phyloP scores from a whole-genome alignment of 2,797 vertebrate species.

The Gallinago solitaria region DNA sequence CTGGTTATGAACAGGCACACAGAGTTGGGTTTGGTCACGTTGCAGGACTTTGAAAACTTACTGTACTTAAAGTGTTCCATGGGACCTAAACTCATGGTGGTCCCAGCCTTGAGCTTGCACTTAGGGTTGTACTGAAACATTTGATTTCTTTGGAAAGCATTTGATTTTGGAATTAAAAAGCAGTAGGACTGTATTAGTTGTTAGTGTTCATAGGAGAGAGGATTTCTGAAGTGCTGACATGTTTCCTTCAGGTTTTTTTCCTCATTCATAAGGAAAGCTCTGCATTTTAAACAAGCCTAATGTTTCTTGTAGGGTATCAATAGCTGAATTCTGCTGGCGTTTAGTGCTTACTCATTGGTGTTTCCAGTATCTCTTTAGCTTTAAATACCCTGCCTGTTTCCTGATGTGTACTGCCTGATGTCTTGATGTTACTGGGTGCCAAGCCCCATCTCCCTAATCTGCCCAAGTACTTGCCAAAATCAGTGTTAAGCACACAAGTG shows the following conservation, averaged over 20 bases:
- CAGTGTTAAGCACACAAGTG: neutral
- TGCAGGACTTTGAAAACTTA: neutral
- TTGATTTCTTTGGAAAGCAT: neutral
- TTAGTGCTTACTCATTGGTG: neutral
- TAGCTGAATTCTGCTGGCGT: neutral
- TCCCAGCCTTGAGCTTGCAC: neutral
- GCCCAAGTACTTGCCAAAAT: neutral
- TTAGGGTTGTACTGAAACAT: neutral
- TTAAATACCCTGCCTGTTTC: neutral
- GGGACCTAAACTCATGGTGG: neutral
- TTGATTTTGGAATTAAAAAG: neutral
- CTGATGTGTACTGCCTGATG: neutral
- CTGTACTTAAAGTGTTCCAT: neutral
- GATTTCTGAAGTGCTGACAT: neutral
- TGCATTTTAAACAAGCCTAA: neutral
- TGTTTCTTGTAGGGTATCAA: neutral
- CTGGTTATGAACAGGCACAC: neutral
- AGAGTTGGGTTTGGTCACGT: neutral
- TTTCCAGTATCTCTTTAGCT: neutral
- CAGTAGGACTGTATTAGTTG: neutral
- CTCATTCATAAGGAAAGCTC: conserved; percentile 6
- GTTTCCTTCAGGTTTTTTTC: neutral
- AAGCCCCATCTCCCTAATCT: neutral
- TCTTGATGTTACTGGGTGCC: neutral
- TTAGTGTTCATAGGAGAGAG: neutral